Evolutionary conservation across 2,797 vertebrate species (phyloP), one percentile per base, ranked within the genome.

Genomic region (Echiichthys vipera): DNA sequence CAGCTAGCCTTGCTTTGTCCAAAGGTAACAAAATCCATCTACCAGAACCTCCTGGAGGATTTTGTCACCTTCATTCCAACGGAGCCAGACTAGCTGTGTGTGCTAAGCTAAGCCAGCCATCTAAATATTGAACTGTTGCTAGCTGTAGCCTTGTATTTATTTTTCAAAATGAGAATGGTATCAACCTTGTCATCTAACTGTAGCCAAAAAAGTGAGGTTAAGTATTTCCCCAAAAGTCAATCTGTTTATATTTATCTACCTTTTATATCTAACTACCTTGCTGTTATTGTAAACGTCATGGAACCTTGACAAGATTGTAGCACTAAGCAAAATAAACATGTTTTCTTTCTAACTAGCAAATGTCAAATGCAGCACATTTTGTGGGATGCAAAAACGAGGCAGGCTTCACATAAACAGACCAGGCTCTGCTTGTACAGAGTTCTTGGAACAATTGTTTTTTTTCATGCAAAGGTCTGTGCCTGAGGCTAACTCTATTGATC

Each of bases 401-500:
- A 72, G 47, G 43, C 40, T 89, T 87, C 73, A 50, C 37, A 74
- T 78, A 86, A 87, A 78, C 49, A 45, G 63, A 39, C 68, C 10
- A n/a, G 32, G 51, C 61, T 69, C 57, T 78, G 83, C 69, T 70
- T 42, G 66, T 66, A 67, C 68, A 71, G 50, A 84, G 69, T 89
- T 93, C 88, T 65, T 83, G 79, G 88, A 93, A 91, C 89, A 92
- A 91, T 91, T 84, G 86, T 83, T 80, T 86, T 83, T 80, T 86
- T 90, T 77, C 74, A 84, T 80, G 84, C 84, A 89, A 90, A 91
- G 83, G 86, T 91, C 87, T 91, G 64, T 55, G 91, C 90, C 91
- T 63, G 78, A 88, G 88, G 92, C 86, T 22, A 81, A 57, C 54
- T 47, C 69, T 79, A 94, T 93, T 92, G 91, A 93, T 94, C 89